Percentiles rank a stretch among this genome's conserved stretches.
Conservation (phyloP, 1,140 invertebrate species). For the Magallana ariakensis region DNA sequence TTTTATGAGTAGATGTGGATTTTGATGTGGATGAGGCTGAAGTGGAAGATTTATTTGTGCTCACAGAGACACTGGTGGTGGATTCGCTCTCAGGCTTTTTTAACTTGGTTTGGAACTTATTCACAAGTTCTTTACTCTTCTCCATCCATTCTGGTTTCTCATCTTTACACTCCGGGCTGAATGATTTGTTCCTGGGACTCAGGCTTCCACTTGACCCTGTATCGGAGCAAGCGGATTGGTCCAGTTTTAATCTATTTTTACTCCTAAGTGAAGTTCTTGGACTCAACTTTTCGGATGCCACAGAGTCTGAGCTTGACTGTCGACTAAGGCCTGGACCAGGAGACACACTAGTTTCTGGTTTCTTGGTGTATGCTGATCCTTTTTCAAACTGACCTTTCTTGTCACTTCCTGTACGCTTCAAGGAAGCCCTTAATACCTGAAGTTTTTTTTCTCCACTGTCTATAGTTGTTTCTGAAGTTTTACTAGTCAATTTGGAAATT, state of each 20-base stretch:
- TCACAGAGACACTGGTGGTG: background rate
- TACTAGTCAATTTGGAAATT: background rate
- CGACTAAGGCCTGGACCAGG: background rate
- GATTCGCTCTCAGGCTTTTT: constrained; percentile 4
- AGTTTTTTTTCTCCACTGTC: background rate
- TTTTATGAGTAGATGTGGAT: constrained; percentile 22
- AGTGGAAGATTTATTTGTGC: background rate
- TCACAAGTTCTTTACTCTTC: constrained; percentile 18
- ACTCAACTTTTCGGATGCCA: background rate
- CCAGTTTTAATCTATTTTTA: constrained; percentile 25
- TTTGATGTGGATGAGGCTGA: background rate
- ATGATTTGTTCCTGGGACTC: background rate
- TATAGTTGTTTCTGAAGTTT: background rate
- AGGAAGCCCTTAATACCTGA: background rate
- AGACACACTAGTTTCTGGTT: background rate
- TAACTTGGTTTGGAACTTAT: constrained; percentile 26
- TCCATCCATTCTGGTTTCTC: constrained; percentile 25
- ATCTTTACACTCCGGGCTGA: constrained; percentile 1
- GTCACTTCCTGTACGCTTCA: background rate
- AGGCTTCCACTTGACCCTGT: background rate
- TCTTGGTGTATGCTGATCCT: background rate
- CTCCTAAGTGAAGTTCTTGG: background rate
- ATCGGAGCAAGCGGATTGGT: background rate
- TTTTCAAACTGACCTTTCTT: background rate
- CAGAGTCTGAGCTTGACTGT: background rate